Evolutionary conservation across 2,113 vertebrate species (phyloP), one percentile per base, ranked within the genome.

Genomic region (Triplophysa siluroides): DNA sequence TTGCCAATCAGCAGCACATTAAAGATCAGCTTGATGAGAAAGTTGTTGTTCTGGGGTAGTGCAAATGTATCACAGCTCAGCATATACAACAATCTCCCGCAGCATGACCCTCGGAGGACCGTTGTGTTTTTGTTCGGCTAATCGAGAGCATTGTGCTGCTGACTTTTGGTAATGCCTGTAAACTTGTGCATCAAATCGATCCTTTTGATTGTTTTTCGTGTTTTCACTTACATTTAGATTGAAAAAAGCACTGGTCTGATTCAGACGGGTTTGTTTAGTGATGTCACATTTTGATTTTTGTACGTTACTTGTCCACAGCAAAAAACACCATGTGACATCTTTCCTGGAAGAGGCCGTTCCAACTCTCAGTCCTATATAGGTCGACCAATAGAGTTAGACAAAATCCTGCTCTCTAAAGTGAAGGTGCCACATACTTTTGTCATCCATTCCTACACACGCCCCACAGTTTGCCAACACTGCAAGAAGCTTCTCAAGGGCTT

Each of bases 381-480:
- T 14, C 94, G 97, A 24, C 97, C 98, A 23, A 97, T 99, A 79
- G 94, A 97, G 26, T 92, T 99, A 2, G 98, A 99, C 89, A 98
- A 98, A 92, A 95, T 98, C 78, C 86, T 98, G 69, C 88, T 98
- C 86, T 95, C 95, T 7, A 98, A 98, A 86, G 97, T 99, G 64
- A 99, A 99, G 92, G 97, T 99, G 81, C 97, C 98, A 1, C 97
- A 99, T 88, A 99, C 96, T 0, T 98, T 99, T 26, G 95, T 95
- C 87, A 96, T 99, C 90, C 98, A 99, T 88, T 99, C 98, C 8
- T 99, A 99, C 87, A 98, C 96, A 0, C 92, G 97, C 2, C 98
- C 97, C 83, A 99, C 97, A 0, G 94, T 99, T 73, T 99, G 97
- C 90, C 98, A 99, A 91, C 95, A 96, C 90, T 99, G 98, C 87